A percentile compares a stretch with the other conserved stretches of the same genome.
phyloP scores from a whole-genome alignment of 2,888 invertebrate species.

The Drosophila paucipuncta region DNA sequence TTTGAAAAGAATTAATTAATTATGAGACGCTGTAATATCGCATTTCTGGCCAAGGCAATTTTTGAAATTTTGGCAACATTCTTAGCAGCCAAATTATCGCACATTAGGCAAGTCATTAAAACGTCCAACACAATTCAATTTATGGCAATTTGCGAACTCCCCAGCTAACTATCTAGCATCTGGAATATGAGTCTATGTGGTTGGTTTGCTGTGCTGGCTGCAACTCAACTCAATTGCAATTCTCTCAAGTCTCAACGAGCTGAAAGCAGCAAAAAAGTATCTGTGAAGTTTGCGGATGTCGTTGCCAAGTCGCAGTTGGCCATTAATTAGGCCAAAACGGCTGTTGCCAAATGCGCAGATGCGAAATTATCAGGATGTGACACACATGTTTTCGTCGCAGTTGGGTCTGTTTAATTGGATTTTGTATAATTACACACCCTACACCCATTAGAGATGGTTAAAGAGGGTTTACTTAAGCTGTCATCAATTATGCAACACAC shows the following conservation, averaged over 20 bases:
- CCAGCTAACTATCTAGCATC: conserved; percentile 23
- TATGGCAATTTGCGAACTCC: conserved; percentile 44
- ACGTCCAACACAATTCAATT: conserved; percentile 46
- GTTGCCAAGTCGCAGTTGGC: conserved; percentile 44
- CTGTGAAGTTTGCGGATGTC: conserved; percentile 41
- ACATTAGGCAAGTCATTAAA: conserved; percentile 50
- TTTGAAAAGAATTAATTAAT: conserved; percentile 16
- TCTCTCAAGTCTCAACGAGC: neutral
- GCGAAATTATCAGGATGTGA: conserved; percentile 56
- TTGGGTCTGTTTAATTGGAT: conserved; percentile 72
- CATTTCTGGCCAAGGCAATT: conserved; percentile 11
- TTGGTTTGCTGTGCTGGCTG: conserved; percentile 5
- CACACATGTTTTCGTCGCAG: conserved; percentile 62
- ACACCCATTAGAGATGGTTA: neutral
- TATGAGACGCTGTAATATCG: neutral
- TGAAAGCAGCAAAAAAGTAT: conserved; percentile 18
- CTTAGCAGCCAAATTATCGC: conserved; percentile 39
- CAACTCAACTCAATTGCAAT: conserved; percentile 23
- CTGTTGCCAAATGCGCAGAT: conserved; percentile 37
- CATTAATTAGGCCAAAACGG: conserved; percentile 60
- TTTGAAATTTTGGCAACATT: conserved; percentile 35
- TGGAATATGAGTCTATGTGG: conserved; percentile 30
- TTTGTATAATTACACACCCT: conserved; percentile 22
- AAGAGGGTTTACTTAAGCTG: neutral
- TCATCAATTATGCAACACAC: neutral